phyloP scores from a whole-genome alignment of 2,113 vertebrate species.

The Paratilapia polleni region DNA sequence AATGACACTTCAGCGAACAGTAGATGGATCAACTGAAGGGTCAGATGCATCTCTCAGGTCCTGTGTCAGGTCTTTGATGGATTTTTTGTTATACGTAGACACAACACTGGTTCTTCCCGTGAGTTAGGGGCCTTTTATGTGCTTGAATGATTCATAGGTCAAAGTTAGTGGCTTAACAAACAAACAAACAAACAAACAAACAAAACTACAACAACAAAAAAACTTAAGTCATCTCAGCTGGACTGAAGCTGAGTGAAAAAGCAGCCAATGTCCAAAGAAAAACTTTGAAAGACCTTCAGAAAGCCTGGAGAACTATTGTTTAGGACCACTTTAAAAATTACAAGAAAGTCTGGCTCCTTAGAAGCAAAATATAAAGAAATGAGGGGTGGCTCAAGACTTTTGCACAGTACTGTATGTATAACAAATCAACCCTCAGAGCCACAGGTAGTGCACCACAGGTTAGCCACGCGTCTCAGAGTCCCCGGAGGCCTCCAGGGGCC shows the following conservation, averaged over 20 bases:
- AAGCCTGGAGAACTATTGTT: not conserved
- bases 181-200: not conserved
- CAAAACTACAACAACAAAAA: too few species aligned
- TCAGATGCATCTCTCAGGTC: not conserved
- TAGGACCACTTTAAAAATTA: not conserved
- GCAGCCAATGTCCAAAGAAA: not conserved
- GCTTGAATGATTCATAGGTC: not conserved
- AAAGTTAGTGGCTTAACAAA: not conserved
- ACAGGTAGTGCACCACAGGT: conserved; percentile 70
- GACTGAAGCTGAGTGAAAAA: not conserved
- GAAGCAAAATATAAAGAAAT: not conserved
- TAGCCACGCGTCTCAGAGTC: conserved; percentile 64
- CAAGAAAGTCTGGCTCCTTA: not conserved
- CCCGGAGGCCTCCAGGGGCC: conserved; percentile 40
- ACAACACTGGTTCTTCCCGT: not conserved
- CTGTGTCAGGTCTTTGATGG: not conserved
- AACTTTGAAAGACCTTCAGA: not conserved
- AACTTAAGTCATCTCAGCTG: too few species aligned
- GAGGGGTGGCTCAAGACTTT: too few species aligned
- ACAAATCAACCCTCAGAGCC: conserved; percentile 22
- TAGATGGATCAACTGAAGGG: not conserved
- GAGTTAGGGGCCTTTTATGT: not conserved
- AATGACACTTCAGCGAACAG: not conserved
- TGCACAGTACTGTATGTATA: not conserved
- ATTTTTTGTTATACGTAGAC: not conserved